Percentiles rank a stretch among this genome's conserved stretches.
Conservation (phyloP, 2,888 invertebrate genomes). For the Melieria crassipennis region DNA sequence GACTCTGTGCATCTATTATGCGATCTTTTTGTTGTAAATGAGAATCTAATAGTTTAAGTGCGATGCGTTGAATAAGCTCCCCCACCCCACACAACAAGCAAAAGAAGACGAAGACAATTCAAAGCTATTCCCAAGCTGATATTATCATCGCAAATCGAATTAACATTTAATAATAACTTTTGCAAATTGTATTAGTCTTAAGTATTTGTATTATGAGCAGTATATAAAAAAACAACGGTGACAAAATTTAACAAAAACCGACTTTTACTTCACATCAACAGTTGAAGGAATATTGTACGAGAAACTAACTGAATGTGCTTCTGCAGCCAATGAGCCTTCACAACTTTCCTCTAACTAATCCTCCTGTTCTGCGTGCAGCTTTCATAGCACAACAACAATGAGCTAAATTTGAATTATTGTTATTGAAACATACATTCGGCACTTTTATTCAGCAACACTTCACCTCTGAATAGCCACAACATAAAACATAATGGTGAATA, state of each 20-base stretch:
- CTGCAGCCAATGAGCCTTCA: background rate
- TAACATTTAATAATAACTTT: slow-evolving; percentile 45
- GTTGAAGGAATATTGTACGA: background rate
- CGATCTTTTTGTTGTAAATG: slow-evolving; percentile 45
- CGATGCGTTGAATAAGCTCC: slow-evolving; percentile 45
- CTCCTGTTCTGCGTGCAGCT: background rate
- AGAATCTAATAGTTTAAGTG: slow-evolving; percentile 47
- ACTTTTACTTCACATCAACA: background rate
- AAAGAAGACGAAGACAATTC: slow-evolving; percentile 24
- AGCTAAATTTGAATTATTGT: background rate
- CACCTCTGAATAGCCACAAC: too few relatives aligned
- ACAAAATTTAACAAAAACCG: slow-evolving; percentile 59
- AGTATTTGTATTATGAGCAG: slow-evolving; percentile 61
- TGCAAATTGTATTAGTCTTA: slow-evolving; percentile 57
- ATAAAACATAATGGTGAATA: too few relatives aligned
- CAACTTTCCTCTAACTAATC: background rate
- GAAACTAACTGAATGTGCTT: background rate
- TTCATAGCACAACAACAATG: background rate
- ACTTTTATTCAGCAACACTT: too few relatives aligned
- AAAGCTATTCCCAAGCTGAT: too few relatives aligned
- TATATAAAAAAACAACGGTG: slow-evolving; percentile 64
- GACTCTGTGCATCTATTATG: slow-evolving; percentile 31
- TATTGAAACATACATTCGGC: too few relatives aligned
- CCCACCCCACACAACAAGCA: too few relatives aligned
- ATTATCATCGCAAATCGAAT: slow-evolving; percentile 20